These are phyloP conservation scores for Campylorhamphus procurvoides DNA, from an alignment of 2,113 vertebrate genomes.

Conservation along the genomic window DNA sequence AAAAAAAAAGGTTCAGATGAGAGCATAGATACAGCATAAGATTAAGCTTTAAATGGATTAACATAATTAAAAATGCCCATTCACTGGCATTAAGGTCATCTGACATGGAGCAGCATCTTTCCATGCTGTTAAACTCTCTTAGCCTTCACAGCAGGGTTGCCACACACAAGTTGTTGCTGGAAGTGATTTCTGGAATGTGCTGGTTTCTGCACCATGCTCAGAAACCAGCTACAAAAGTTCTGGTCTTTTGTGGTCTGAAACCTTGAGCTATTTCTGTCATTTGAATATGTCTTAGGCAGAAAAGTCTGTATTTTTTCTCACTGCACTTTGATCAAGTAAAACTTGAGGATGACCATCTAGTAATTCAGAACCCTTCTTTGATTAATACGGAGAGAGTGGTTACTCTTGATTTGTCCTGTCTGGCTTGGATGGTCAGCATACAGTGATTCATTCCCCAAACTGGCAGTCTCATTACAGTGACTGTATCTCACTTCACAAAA, in stretches of 20 bases:
- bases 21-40: neutral
- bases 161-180: neutral
- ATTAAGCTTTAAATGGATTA: neutral
- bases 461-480: neutral
- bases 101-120: neutral
- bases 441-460: neutral
- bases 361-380: neutral
- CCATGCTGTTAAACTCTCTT: neutral
- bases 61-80: neutral
- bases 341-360: neutral
- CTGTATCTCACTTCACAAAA: neutral
- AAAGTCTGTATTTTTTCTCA: neutral
- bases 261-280: neutral
- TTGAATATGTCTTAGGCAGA: neutral
- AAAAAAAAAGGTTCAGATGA: neutral
- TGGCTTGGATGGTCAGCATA: neutral
- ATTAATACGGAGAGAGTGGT: neutral
- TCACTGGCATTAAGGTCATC: neutral
- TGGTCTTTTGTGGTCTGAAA: neutral
- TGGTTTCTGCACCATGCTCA: neutral
- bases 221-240: neutral
- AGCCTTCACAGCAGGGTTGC: neutral
- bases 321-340: neutral
- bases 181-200: neutral
- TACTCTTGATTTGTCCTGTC: neutral